These are phyloP conservation scores for Drosophila burlai DNA, from an alignment of 1,140 invertebrate species.

Conservation along the genomic window DNA sequence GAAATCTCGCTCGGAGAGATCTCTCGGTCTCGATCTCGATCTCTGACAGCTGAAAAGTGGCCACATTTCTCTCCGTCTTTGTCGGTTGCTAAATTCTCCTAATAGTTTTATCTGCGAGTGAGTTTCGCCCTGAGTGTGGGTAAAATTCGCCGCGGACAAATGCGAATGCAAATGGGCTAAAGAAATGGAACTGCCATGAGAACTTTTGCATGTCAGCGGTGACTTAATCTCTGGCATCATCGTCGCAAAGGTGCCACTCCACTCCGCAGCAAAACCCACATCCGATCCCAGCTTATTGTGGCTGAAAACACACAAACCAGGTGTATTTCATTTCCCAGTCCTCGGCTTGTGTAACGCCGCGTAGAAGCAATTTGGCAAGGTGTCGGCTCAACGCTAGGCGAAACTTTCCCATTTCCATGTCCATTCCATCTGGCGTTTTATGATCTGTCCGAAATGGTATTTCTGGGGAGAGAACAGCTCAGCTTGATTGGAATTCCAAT, in stretches of 20 bases:
- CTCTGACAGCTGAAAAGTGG: conserved; percentile 79
- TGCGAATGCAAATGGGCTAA: conserved; percentile 66
- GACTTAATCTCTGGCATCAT: conserved; percentile 77
- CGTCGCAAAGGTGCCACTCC: conserved; percentile 50
- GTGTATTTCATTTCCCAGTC: conserved; percentile 20
- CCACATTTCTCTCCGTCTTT: conserved; percentile 75
- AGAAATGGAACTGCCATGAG: conserved; percentile 81
- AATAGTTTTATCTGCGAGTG: conserved; percentile 72
- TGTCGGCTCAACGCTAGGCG: conserved; percentile 62
- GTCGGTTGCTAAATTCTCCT: conserved; percentile 82
- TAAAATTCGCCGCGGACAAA: conserved; percentile 55
- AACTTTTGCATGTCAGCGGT: conserved; percentile 60
- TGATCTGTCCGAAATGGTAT: conserved; percentile 55
- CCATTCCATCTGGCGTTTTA: conserved; percentile 31
- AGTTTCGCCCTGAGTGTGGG: conserved; percentile 41
- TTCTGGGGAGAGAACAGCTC: conserved; percentile 32
- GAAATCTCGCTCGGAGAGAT: conserved; percentile 49
- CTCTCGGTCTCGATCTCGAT: conserved; percentile 5
- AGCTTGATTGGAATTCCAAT: conserved; percentile 33
- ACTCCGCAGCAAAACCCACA: conserved; percentile 36
- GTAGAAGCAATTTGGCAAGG: conserved; percentile 74
- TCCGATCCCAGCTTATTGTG: conserved; percentile 39
- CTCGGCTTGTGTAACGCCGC: conserved; percentile 31
- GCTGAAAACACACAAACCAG: conserved; percentile 3
- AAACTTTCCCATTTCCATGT: conserved; percentile 57